Base-by-base conservation (phyloP, 2,113 vertebrate species). In the Kryptolebias marmoratus region DNA sequence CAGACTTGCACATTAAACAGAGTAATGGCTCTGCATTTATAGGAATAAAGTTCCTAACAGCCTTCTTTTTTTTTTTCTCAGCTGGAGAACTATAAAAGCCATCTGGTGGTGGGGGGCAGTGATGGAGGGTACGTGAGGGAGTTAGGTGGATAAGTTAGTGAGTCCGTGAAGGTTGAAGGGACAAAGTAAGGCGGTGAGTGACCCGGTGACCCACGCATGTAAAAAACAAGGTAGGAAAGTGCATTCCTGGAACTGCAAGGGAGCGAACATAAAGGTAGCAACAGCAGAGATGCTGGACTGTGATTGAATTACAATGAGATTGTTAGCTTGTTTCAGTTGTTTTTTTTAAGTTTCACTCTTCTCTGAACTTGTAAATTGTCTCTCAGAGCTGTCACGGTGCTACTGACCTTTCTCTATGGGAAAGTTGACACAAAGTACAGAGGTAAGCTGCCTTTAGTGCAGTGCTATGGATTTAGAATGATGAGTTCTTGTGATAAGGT, bases 21-120 rank as follows among this genome's bases (percentile, higher is more conserved):
- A 85, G 79, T 90, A 89, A 90, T 86, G 68, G 82, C 71, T 86
- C 64, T 49, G 78, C 87, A 84, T 88, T 90, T 89, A 90, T 71
- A 79, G 87, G 78, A 86, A 83, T 85, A 88, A 90, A 84, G 84
- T 79, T 89, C 84, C 68, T 83, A 90, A 89, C 81, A 76, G 82
- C 80, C 85, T 59, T 65, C 57, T 80, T 81, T 89, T 22, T 22
- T 22, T 22, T 87, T 88, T 79, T 57, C 85, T 86, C 86, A 84
- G 85, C 71, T 1, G 82, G 76, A 88, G 84, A 79, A 77, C 85
- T 66, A 87, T 91, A 88, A 89, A 89, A 83, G 82, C 83, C 88
- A 91, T 89, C 87, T 91, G 66, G 69, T 60, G 47, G 44, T 56
- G 73, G 67, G 18, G 57, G 54, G 7, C 22, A 18, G 63, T 49